Evolutionary conservation across 2,888 invertebrate genomes (phyloP), one percentile per base, ranked within the genome.

Genomic region (Hypercompe scribonia): DNA sequence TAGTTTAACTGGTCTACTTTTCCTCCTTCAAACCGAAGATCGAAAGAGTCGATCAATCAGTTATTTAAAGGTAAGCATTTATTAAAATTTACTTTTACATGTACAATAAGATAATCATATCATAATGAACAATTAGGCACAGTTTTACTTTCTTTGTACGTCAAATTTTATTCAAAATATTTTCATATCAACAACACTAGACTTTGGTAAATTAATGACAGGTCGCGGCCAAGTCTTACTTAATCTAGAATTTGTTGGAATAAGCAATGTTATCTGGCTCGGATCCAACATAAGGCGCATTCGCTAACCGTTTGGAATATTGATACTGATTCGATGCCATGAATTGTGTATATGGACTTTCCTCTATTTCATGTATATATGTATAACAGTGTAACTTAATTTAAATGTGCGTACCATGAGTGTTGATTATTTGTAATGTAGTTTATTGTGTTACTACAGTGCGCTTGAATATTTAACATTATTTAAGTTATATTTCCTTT

Each of bases 201-300:
- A 39, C n/a, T 63, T 65, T 65, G 42, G 33, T 76, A 78, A 83
- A 81, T 83, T 78, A 78, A 83, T 76, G 76, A 72, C 81, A 82
- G 81, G 82, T 82, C 76, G 78, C 78, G 73, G 79, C 78, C 75
- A 74, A 83, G 81, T 82, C 75, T 28, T 28, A 58, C 71, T 71
- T 39, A 65, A 71, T 65, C 71, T 71, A 33, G 39, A 65, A 67
- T 71, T 71, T 71, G 61, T 67, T 66, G 61, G 71, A 61, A 71
- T 71, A 71, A 92, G 89, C 91, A 87, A 89, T 83, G 85, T 83
- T 79, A 83, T 85, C 88, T 90, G 90, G 90, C 90, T 69, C 75
- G 50, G 78, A 78, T 88, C 89, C 90, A 90, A 88, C 77, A 72
- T 76, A 78, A 77, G 73, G 79, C 80, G 78, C 85, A 87, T 87